Evolutionary conservation across 1,140 invertebrate genomes (phyloP).

Genomic region (Gryllus bimaculatus): DNA sequence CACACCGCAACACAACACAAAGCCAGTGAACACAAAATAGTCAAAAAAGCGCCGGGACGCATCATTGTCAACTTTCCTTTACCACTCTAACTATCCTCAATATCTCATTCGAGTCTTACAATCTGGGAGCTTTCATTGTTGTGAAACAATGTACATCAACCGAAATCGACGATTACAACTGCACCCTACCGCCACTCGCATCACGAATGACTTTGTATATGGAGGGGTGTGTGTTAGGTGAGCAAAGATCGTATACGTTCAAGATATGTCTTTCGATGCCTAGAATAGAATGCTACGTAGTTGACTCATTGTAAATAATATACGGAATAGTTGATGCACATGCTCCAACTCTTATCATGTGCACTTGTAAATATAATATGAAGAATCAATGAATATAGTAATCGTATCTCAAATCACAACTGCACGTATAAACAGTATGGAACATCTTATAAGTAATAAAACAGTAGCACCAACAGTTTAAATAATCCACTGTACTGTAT

Average conservation of each 20-base stretch:
- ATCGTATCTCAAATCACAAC: no score
- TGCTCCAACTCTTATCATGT: no score
- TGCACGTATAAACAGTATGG: no score
- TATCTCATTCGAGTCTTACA: neutral
- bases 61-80: neutral
- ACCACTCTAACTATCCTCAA: neutral
- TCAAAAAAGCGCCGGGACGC: neutral
- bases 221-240: neutral
- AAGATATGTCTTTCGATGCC: no score
- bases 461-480: no score
- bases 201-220: conserved; percentile 1
- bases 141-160: neutral
- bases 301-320: no score
- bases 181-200: neutral
- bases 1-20: neutral
- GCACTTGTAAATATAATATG: no score
- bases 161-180: neutral
- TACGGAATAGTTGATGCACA: no score
- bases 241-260: neutral
- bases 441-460: no score
- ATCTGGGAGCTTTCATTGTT: neutral
- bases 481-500: no score
- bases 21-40: neutral
- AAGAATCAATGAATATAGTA: no score
- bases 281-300: no score